A percentile compares a stretch with the other conserved stretches of the same genome.
phyloP scores from a whole-genome alignment of 2,797 vertebrate species.

The Poeciliopsis turneri region DNA sequence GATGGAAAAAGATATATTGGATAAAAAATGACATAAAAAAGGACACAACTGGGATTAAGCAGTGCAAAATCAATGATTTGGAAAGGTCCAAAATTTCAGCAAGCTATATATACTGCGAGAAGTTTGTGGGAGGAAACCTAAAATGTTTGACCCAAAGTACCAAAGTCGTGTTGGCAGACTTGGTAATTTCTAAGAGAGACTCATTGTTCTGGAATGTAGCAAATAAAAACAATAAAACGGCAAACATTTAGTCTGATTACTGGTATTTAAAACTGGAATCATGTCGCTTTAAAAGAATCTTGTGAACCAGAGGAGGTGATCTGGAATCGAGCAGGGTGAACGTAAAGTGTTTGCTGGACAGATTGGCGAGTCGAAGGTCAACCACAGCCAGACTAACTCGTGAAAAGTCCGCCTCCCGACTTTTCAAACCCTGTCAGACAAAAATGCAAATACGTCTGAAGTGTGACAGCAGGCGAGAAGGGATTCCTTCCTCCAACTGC shows the following conservation, averaged over 20 bases:
- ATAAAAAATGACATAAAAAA: not conserved
- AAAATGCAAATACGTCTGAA: slow-evolving; percentile 4
- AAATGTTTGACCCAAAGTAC: not conserved
- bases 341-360: not conserved
- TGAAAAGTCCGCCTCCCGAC: not conserved
- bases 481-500: not conserved
- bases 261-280: not conserved
- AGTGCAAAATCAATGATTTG: not conserved
- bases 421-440: not conserved
- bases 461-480: not conserved
- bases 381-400: not conserved
- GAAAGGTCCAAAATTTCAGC: not conserved
- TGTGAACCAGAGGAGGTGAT: not conserved
- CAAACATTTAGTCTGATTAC: not conserved
- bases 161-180: not conserved
- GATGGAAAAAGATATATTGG: not conserved
- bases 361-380: not conserved
- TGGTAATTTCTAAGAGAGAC: not conserved
- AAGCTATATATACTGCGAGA: not conserved
- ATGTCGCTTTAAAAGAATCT: not conserved
- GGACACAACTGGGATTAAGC: not conserved
- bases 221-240: not conserved
- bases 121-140: not conserved
- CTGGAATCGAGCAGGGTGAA: not conserved
- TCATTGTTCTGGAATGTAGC: not conserved